These are phyloP conservation scores for Phyllotreta striolata DNA, from an alignment of 2,888 invertebrate genomes.

Conservation along the genomic window DNA sequence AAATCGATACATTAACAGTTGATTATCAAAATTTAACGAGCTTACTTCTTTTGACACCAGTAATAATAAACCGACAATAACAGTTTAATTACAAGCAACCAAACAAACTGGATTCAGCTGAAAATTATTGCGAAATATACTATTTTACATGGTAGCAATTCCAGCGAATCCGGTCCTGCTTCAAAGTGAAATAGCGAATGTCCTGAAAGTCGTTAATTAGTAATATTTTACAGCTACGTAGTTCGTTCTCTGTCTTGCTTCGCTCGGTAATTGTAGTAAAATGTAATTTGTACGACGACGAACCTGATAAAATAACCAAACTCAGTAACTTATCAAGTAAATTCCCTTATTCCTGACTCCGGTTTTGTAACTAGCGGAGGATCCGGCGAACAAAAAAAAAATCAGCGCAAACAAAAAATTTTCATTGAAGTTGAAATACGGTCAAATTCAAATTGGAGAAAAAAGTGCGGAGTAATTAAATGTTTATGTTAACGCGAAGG, in stretches of 20 bases:
- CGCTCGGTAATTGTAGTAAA: conserved; percentile 51
- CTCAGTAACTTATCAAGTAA: conserved; percentile 47
- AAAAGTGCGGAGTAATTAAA: no score
- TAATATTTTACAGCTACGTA: conserved; percentile 58
- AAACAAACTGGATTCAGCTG: no score
- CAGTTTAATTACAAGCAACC: no score
- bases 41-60: no score
- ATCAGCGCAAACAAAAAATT: conserved; percentile 3
- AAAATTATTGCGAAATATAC: no score
- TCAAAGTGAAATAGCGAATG: conserved; percentile 54
- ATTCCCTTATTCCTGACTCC: conserved; percentile 40
- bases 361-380: conserved; percentile 34
- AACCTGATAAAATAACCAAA: conserved; percentile 52
- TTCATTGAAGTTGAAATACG: no score
- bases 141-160: conserved; percentile 1
- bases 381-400: conserved; percentile 22
- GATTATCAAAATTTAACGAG: no score
- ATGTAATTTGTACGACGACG: conserved; percentile 52
- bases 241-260: conserved; percentile 48
- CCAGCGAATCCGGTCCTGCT: conserved; percentile 34
- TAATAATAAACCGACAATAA: no score
- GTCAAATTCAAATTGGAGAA: no score
- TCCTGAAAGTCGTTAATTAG: conserved; percentile 59
- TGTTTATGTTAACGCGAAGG: background rate
- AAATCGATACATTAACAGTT: no score